These are phyloP conservation scores for Manis javanica DNA, from an alignment of 2,797 vertebrate species.

Conservation along the genomic window DNA sequence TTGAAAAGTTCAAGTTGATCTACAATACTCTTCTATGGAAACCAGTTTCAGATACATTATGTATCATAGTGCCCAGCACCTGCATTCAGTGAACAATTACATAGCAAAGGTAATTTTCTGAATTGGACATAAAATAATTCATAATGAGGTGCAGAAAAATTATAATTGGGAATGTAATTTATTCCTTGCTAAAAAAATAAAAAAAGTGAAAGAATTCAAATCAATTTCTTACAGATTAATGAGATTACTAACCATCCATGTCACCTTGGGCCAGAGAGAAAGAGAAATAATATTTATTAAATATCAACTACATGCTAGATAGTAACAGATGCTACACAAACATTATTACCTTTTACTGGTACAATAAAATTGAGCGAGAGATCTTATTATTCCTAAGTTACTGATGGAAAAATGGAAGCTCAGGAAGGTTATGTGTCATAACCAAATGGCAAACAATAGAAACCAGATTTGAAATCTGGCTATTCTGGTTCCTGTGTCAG, in stretches of 20 bases:
- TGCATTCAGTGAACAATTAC: not conserved
- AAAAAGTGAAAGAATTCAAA: conserved; percentile 64
- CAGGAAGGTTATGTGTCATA: not conserved
- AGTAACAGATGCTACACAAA: not conserved
- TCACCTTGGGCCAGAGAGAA: conserved; percentile 53
- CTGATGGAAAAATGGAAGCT: not conserved
- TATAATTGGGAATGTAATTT: conserved; percentile 44
- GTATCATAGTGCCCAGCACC: not conserved
- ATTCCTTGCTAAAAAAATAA: conserved; percentile 18
- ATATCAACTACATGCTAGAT: not conserved
- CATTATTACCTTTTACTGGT: not conserved
- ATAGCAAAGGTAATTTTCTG: conserved; percentile 56
- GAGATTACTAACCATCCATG: conserved; percentile 61
- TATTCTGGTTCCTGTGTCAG: not conserved
- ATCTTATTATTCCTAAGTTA: not conserved
- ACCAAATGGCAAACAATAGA: not conserved
- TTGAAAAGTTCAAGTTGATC: not conserved
- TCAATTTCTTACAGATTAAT: conserved; percentile 73
- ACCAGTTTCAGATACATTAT: conserved; percentile 36
- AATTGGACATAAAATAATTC: conserved; percentile 67
- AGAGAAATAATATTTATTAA: conserved; percentile 34
- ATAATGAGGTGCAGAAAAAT: conserved; percentile 66
- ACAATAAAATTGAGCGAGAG: not conserved
- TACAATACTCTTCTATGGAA: not conserved
- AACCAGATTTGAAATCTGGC: not conserved